These are phyloP conservation scores for Nebria salina DNA, from an alignment of 2,888 invertebrate species.

Conservation along the genomic window DNA sequence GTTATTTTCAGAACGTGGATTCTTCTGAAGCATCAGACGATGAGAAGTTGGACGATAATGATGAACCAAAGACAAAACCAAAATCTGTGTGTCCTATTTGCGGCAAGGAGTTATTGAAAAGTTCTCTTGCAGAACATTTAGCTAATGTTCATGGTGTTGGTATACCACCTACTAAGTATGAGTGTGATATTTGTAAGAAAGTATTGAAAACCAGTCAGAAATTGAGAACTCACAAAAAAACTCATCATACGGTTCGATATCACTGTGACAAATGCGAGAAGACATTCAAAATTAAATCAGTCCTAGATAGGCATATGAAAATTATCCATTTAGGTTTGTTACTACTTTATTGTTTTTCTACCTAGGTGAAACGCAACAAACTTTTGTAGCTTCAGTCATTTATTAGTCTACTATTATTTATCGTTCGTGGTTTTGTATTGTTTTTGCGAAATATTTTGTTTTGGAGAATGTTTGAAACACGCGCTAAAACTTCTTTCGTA, in stretches of 20 bases:
- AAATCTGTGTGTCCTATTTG: neutral
- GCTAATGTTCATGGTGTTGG: neutral
- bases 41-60: neutral
- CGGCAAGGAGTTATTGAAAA: slow-evolving; percentile 6
- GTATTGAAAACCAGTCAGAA: neutral
- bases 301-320: neutral
- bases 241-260: neutral
- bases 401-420: no score
- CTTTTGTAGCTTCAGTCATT: no score
- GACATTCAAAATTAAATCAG: neutral
- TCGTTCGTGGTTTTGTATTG: no score
- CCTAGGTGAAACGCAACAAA: no score
- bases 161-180: neutral
- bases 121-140: neutral
- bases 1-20: neutral
- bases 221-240: neutral
- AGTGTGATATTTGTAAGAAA: slow-evolving; percentile 3
- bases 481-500: no score
- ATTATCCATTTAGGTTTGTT: neutral
- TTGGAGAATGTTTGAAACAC: no score
- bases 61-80: neutral
- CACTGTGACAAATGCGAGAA: neutral
- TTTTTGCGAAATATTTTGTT: no score
- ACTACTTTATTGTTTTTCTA: no score
- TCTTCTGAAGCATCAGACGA: neutral